A percentile compares a stretch with the other conserved stretches of the same genome.
phyloP scores from a whole-genome alignment of 2,113 vertebrate species.

The Caretta caretta region DNA sequence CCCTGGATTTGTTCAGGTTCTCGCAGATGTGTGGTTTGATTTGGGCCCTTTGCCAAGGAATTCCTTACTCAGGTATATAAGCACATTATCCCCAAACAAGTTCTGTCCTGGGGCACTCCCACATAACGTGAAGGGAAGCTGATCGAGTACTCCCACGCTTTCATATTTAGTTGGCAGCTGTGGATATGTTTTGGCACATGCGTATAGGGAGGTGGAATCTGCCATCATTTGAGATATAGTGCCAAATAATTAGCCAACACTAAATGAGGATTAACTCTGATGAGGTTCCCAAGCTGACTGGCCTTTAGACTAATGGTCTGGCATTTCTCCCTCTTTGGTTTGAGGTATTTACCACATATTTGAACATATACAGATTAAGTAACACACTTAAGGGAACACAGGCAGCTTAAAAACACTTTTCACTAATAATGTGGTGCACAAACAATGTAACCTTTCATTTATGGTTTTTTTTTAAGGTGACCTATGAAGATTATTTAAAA shows the following conservation, averaged over 20 bases:
- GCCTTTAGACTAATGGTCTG: background rate
- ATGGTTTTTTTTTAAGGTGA: background rate
- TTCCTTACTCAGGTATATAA: background rate
- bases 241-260: slow-evolving; percentile 11
- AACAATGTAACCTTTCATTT: background rate
- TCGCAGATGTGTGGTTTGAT: background rate
- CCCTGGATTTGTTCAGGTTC: background rate
- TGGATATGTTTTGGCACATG: slow-evolving; percentile 55
- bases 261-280: background rate
- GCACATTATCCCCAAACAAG: background rate
- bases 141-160: slow-evolving; percentile 51
- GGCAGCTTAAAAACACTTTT: background rate
- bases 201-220: background rate
- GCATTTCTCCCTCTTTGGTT: background rate
- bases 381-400: background rate
- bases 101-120: slow-evolving; percentile 9
- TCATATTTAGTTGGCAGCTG: slow-evolving; percentile 54
- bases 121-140: background rate
- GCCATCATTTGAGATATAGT: background rate
- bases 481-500: background rate
- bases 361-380: background rate
- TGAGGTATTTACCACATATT: background rate
- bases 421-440: background rate
- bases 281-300: background rate
- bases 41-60: slow-evolving; percentile 8